Evolutionary conservation across 1,140 invertebrate genomes (phyloP).

Genomic region (Musca vetustissima): DNA sequence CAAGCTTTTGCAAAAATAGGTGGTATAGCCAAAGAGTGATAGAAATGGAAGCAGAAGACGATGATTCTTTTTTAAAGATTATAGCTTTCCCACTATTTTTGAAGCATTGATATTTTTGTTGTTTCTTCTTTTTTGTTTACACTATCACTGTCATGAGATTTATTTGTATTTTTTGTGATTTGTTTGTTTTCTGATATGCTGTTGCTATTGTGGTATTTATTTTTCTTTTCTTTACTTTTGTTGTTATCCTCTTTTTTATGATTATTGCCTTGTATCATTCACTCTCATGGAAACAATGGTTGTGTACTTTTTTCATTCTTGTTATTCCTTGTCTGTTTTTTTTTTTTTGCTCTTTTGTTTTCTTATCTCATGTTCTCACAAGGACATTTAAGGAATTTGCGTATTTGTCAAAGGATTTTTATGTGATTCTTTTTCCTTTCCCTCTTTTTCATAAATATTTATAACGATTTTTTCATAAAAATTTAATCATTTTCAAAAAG

Average conservation of each 20-base stretch:
- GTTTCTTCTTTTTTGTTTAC: constrained; percentile 4
- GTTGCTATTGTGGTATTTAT: constrained; percentile 8
- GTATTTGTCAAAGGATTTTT: constrained; percentile 42
- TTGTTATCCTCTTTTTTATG: neutral
- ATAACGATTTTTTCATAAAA: neutral
- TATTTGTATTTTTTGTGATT: neutral
- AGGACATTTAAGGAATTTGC: constrained; percentile 51
- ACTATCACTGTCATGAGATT: neutral
- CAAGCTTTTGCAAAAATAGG: no score
- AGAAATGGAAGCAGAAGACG: no score
- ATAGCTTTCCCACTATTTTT: no score
- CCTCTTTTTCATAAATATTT: neutral
- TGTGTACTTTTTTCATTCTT: neutral
- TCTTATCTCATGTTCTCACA: constrained; percentile 38
- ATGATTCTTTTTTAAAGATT: no score
- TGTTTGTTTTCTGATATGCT: neutral
- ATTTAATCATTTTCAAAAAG: neutral
- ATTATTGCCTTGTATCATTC: no score
- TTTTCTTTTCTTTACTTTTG: neutral
- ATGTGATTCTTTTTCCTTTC: neutral
- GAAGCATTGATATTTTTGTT: neutral
- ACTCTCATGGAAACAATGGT: neutral
- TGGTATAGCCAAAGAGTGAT: no score
- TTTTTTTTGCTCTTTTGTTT: neutral
- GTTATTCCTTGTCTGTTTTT: no score